phyloP scores from a whole-genome alignment of 2,113 vertebrate genomes.

The Daubentonia madagascariensis region DNA sequence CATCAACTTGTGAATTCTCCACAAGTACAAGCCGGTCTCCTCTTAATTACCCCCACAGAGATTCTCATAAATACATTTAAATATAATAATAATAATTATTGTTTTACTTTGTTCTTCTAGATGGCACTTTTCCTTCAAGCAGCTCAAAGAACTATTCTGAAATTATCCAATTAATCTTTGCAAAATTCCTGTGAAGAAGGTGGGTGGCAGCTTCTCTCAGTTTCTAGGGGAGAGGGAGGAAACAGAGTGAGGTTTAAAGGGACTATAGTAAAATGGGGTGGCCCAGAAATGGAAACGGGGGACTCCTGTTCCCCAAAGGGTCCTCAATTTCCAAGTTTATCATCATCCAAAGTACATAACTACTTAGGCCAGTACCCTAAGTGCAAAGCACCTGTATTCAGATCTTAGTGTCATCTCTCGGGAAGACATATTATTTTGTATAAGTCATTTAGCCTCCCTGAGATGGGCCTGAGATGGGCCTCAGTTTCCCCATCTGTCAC shows the following conservation, averaged over 20 bases:
- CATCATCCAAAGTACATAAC: background rate
- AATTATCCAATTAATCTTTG: conserved; percentile 71
- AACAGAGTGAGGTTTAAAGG: background rate
- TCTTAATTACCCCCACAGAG: conserved; percentile 62
- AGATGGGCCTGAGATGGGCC: too few relatives aligned
- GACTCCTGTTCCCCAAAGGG: rapidly evolving
- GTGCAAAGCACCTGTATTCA: background rate
- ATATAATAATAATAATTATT: conserved; percentile 72
- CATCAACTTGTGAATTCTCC: conserved; percentile 39
- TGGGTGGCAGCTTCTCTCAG: conserved; percentile 43
- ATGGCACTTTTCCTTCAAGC: conserved; percentile 51
- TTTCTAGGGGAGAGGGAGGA: background rate
- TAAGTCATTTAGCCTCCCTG: background rate
- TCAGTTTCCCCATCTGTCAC: background rate
- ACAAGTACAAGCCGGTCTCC: conserved; percentile 58
- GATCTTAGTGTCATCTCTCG: background rate
- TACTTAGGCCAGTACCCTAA: too few relatives aligned
- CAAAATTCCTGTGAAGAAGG: conserved; percentile 60
- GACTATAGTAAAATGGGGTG: background rate
- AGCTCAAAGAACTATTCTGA: conserved; percentile 54
- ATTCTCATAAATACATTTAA: conserved; percentile 68
- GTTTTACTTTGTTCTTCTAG: conserved; percentile 68
- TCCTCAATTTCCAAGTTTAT: background rate
- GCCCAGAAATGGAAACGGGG: background rate
- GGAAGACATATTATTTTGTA: background rate